Conservation (phyloP, 2,113 vertebrate species). For the Melanocharis versteri region DNA sequence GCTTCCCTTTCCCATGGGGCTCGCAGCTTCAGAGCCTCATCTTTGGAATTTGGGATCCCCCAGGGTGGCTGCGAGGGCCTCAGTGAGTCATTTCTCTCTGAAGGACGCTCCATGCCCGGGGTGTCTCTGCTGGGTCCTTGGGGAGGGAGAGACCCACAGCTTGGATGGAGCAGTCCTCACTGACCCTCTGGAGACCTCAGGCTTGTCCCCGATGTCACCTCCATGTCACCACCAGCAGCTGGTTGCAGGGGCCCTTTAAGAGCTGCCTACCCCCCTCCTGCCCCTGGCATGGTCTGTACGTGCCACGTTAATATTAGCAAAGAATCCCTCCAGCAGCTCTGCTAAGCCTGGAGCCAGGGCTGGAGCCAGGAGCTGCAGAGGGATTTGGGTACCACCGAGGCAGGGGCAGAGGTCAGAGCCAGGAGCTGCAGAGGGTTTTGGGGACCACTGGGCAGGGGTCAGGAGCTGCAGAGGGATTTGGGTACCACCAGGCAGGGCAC, state of each 20-base stretch:
- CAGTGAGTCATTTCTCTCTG: neutral
- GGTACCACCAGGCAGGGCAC: too few species aligned
- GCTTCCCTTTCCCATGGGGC: neutral
- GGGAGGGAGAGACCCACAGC: neutral
- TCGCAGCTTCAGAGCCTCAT: neutral
- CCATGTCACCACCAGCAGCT: neutral
- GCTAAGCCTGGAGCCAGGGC: neutral
- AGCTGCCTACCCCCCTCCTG: neutral
- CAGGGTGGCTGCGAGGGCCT: accelerated
- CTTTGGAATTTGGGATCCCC: neutral
- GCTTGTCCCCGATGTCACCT: neutral
- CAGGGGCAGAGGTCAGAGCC: neutral
- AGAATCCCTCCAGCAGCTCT: slow-evolving; percentile 17
- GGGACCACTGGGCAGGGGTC: accelerated
- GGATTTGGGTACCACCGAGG: neutral
- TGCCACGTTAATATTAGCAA: slow-evolving; percentile 68
- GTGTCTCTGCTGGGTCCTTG: neutral
- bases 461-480: neutral
- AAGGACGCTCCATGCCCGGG: neutral
- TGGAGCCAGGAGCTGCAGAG: neutral
- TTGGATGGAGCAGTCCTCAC: neutral
- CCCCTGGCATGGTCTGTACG: neutral
- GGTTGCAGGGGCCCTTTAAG: slow-evolving; percentile 31
- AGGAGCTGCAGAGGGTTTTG: neutral
- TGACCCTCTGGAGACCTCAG: neutral